phyloP scores from a whole-genome alignment of 2,888 invertebrate species.

The Ennomos fuscantarius region DNA sequence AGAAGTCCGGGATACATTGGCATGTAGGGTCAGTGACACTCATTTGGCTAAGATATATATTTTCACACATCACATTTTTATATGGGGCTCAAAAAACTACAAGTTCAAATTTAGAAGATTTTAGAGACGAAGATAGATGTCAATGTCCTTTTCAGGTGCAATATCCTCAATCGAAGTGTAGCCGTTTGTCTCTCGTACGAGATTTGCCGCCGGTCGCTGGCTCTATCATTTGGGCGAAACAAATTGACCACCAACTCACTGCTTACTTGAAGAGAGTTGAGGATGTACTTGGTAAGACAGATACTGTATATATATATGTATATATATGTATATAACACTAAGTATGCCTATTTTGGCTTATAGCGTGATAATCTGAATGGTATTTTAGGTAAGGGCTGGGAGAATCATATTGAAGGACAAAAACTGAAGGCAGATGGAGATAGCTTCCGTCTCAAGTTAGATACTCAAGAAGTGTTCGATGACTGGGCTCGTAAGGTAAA shows the following conservation, averaged over 20 bases:
- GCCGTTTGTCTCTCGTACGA: conserved; percentile 94
- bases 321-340: too few relatives aligned
- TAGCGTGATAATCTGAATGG: too few relatives aligned
- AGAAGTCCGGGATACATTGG: too few relatives aligned
- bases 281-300: conserved; percentile 95
- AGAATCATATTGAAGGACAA: conserved; percentile 99
- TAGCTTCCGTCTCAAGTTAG: conserved; percentile 97
- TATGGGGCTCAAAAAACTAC: too few relatives aligned
- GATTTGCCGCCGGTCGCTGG: conserved; percentile 99
- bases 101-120: too few relatives aligned
- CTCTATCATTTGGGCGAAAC: conserved; percentile 99
- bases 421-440: conserved; percentile 99
- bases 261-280: conserved; percentile 98
- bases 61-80: too few relatives aligned
- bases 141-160: conserved; percentile 87
- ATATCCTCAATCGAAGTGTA: conserved; percentile 97
- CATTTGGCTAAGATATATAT: too few relatives aligned
- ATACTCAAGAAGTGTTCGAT: conserved; percentile 98
- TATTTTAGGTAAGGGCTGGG: conserved; percentile 95
- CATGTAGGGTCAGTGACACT: too few relatives aligned
- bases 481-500: conserved; percentile 96
- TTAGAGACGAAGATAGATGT: too few relatives aligned
- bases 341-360: too few relatives aligned
- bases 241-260: conserved; percentile 98
- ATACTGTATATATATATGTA: too few relatives aligned